Percentiles rank a stretch among this genome's conserved stretches.
These are phyloP conservation scores for Platalea minor DNA, from an alignment of 2,797 vertebrate genomes.

Conservation along the genomic window DNA sequence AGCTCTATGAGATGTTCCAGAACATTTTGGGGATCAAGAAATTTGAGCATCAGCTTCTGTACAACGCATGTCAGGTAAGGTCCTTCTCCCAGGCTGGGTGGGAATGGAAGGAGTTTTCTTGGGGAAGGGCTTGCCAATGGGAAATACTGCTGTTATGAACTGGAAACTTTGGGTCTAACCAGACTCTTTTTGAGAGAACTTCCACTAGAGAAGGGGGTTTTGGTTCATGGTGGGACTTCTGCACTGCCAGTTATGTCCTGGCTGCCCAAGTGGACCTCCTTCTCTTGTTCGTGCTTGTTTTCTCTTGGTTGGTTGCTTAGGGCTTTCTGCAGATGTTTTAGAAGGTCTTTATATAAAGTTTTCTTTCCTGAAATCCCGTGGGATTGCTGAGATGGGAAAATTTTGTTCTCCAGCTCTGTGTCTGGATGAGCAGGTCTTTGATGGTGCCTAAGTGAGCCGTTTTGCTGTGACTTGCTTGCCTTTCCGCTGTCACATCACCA, in stretches of 20 bases:
- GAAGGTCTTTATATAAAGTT: not conserved
- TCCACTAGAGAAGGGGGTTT: not conserved
- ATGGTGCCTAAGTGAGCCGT: not conserved
- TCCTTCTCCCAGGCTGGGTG: not conserved
- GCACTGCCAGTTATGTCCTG: not conserved
- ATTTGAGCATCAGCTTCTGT: conserved; percentile 96
- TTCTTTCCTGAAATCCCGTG: not conserved
- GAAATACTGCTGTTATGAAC: not conserved
- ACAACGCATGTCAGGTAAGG: conserved; percentile 96
- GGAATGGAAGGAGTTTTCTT: not conserved
- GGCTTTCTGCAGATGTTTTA: not conserved
- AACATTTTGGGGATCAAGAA: conserved; percentile 95
- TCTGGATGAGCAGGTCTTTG: not conserved
- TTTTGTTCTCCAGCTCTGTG: not conserved
- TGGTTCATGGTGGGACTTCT: not conserved
- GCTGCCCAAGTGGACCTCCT: not conserved
- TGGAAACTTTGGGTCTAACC: not conserved
- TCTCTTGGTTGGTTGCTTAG: not conserved
- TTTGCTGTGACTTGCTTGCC: not conserved
- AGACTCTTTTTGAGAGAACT: not conserved
- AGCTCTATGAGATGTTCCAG: conserved; percentile 98
- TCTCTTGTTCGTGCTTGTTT: not conserved
- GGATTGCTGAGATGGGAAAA: not conserved
- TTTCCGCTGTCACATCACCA: not conserved
- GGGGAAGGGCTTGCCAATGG: not conserved